Evolutionary conservation across 2,888 invertebrate species (phyloP), one percentile per base, ranked within the genome.

Genomic region (Habrosyne pyritoides): DNA sequence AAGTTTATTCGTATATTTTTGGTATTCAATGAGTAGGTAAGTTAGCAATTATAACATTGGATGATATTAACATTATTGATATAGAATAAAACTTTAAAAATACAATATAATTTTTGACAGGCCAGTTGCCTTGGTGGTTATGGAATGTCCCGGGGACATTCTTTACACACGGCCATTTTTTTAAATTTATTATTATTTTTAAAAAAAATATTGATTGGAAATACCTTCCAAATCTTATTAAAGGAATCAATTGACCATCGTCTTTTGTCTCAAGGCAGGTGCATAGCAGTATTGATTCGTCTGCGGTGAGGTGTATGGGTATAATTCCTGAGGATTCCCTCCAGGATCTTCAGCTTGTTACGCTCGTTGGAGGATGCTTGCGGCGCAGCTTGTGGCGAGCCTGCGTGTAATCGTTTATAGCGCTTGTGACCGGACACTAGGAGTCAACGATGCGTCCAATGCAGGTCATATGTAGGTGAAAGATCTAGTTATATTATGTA

Each of bases 391-490:
- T 67, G 64, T 53, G 59, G 67, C 55, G 51, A 64, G 57, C 58
- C 59, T 63, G 61, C 66, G 67, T 70, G 66, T 67, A 68, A 68
- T 75, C 66, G 74, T 60, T 69, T 66, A 60, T 61, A 61, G 63
- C 61, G 63, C 64, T 60, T 74, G 63, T 72, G 64, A 66, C 63
- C 60, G 56, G 56, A 57, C 65, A 59, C 53, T 61, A 57, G 55
- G 47, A 21, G 52, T 47, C 53, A 57, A 48, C 58, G 54, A 61
- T 30, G 51, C 47, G 52, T 54, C 54, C 1, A 47, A 55, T 26
- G n/a, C 12, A 6, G 1, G 5, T 46, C n/a, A n/a, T n/a, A 8
- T n/a, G 8, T 33, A 33, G 8, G 33, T n/a, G n/a, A n/a, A n/a
- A n/a, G n/a, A n/a, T n/a, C n/a, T n/a, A n/a, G n/a, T n/a, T n/a